Evolutionary conservation across 64 coral and sea anemone species (phyloP), one percentile per base, ranked within the genome.

Genomic region (Platygyra sinensis): DNA sequence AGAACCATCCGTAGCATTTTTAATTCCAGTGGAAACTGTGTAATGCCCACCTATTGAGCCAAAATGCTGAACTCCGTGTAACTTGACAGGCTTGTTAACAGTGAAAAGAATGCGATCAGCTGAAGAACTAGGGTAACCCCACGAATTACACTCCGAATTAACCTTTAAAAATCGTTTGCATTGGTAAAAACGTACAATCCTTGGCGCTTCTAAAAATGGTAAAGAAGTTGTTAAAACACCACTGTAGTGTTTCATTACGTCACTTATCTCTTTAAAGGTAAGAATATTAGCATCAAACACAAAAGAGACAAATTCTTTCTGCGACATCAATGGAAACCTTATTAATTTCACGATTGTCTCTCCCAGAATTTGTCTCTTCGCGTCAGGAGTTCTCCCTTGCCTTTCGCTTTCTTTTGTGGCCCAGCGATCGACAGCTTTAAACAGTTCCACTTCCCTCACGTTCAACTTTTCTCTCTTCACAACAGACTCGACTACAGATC

Each of bases 381-480:
- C 36, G 25, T 85, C 81, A 24, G 24, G 22, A 42, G 32, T 63
- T 71, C 52, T 24, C 8, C 62, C 38, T 71, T 71, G 62, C 18
- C 62, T 62, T 22, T 84, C 80, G 25, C 17, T 13, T 71, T 69
- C 60, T 24, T 71, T 67, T 69, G 10, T 71, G 2, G 80, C 62
- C 62, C 62, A 84, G 62, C 31, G 63, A 71, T 84, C 62, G 12
- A 84, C 81, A 50, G 81, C 81, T 38, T 84, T 84, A 8, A 72
- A 84, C 62, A 84, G n/a, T 50, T 71, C 36, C 17, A 84, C 32
- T 84, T 84, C 81, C 20, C 15, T 69, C 1, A 84, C 24, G 24
- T 25, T 67, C 62, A 84, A 50, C 12, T 5, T 17, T 11, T 84
- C 33, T 51, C 81, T 67, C 22, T 71, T 84, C 22, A 84, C 81